Percentiles rank a stretch among this genome's conserved stretches.
Conservation (phyloP, 2,113 vertebrate genomes). For the Ailuropoda melanoleuca region DNA sequence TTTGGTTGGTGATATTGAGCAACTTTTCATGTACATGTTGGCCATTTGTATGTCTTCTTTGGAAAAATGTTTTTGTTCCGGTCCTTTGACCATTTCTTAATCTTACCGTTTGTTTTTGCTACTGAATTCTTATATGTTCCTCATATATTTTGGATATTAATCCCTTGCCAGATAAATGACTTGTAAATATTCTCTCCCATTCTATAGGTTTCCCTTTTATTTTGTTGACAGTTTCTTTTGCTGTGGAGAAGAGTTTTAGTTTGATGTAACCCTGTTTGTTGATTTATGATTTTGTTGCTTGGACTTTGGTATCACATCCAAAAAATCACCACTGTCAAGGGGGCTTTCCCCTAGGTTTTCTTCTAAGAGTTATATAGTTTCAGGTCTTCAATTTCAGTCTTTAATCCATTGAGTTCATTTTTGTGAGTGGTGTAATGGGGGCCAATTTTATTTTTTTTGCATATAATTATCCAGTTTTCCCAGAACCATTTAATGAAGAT, state of each 20-base stretch:
- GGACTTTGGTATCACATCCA: neutral
- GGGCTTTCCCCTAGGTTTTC: neutral
- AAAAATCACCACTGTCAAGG: neutral
- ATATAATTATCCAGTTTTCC: neutral
- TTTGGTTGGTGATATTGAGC: neutral
- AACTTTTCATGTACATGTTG: neutral
- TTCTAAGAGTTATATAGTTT: neutral
- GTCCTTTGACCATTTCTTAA: neutral
- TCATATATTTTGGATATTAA: neutral
- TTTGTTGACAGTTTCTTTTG: neutral
- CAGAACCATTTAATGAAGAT: neutral
- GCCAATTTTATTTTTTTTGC: neutral
- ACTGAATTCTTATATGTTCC: neutral
- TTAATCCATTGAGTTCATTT: neutral
- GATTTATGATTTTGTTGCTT: neutral
- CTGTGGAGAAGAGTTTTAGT: neutral
- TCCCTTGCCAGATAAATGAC: neutral
- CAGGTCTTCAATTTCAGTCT: neutral
- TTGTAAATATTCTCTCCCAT: neutral
- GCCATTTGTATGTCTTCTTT: neutral
- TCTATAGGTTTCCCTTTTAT: neutral
- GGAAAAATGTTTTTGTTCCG: neutral
- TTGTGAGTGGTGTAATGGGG: neutral
- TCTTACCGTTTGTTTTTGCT: neutral
- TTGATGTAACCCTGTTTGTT: neutral